Percentiles rank a stretch among this genome's conserved stretches.
These are phyloP conservation scores for Siniperca scherzeri DNA, from an alignment of 2,797 vertebrate genomes.

Conservation along the genomic window DNA sequence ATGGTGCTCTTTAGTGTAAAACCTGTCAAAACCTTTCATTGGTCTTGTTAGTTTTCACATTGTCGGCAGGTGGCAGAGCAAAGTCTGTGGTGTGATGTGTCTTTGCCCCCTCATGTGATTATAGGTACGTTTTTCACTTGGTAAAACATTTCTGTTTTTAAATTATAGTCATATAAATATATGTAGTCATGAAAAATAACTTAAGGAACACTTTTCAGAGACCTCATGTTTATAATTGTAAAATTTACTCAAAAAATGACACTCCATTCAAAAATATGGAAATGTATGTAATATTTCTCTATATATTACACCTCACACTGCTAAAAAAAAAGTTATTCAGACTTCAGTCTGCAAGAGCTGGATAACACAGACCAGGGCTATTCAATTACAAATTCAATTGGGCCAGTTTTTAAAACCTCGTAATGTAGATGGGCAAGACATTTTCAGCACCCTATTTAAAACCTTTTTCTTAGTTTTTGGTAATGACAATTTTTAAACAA, in stretches of 20 bases:
- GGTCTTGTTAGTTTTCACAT: slow-evolving; percentile 12
- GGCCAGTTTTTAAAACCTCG: too few species aligned
- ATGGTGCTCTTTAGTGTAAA: slow-evolving; percentile 5
- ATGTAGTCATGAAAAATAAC: background rate
- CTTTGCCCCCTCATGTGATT: background rate
- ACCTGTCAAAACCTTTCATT: background rate
- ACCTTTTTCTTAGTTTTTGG: too few species aligned
- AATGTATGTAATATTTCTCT: slow-evolving; percentile 10
- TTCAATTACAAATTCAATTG: too few species aligned
- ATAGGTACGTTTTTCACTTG: slow-evolving; percentile 7
- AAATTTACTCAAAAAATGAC: background rate
- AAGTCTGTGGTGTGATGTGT: background rate
- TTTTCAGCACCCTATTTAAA: too few species aligned
- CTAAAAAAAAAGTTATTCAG: slow-evolving; percentile 3
- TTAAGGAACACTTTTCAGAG: background rate
- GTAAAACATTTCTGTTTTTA: background rate
- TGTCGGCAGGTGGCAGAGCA: slow-evolving; percentile 25
- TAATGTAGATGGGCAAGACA: too few species aligned
- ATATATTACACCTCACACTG: background rate
- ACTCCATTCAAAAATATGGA: background rate
- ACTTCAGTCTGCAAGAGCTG: background rate
- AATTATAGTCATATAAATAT: background rate
- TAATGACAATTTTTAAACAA: too few species aligned
- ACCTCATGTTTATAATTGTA: background rate
- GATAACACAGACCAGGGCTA: background rate